Evolutionary conservation across 2,113 vertebrate species (phyloP).

Genomic region (Lipophrys pholis): DNA sequence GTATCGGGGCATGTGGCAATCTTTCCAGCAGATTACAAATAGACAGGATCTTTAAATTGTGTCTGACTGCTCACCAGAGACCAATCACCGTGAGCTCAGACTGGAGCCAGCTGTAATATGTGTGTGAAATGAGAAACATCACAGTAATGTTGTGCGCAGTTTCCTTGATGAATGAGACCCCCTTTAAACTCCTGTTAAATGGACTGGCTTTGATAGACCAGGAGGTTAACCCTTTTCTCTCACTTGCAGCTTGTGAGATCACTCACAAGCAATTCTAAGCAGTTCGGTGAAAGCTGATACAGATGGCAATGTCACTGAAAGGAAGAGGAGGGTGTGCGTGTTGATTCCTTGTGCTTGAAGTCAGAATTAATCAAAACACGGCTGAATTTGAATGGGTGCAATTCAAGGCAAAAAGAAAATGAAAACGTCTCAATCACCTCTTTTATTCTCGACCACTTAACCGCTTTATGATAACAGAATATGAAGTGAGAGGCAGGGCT

Average conservation of each 20-base stretch:
- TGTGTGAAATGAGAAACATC: conserved; percentile 70
- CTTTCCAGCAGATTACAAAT: conserved; percentile 69
- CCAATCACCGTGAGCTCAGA: conserved; percentile 51
- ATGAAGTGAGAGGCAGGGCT: conserved; percentile 38
- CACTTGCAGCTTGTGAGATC: background rate
- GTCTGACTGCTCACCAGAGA: conserved; percentile 66
- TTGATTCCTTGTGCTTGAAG: background rate
- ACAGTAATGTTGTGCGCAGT: conserved; percentile 39
- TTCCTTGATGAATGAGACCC: conserved; percentile 58
- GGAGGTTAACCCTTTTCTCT: conserved; percentile 40
- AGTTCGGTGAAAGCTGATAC: background rate
- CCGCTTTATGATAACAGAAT: conserved; percentile 7
- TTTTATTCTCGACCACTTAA: conserved; percentile 23
- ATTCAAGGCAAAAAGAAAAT: background rate
- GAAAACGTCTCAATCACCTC: background rate
- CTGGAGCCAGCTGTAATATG: conserved; percentile 48
- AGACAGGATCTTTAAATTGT: conserved; percentile 72
- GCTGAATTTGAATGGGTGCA: conserved; percentile 6
- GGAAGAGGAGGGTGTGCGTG: background rate
- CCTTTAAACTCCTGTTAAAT: conserved; percentile 52
- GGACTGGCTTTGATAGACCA: conserved; percentile 44
- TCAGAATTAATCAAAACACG: background rate
- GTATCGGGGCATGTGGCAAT: conserved; percentile 61
- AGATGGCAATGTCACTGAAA: background rate
- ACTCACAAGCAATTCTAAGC: background rate